Evolutionary conservation across 1,140 invertebrate species (phyloP).

Genomic region (Triops cancriformis): DNA sequence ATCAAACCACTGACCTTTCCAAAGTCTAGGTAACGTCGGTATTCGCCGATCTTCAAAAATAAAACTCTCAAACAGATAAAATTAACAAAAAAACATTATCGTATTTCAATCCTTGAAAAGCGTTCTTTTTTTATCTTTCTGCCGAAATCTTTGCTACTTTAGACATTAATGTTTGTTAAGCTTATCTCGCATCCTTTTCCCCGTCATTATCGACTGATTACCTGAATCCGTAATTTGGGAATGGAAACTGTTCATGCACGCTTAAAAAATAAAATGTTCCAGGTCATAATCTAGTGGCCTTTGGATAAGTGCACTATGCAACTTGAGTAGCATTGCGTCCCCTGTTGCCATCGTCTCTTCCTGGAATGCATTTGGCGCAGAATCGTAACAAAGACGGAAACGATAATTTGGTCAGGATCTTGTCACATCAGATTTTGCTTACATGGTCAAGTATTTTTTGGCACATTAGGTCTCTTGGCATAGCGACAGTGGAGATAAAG

Average conservation of each 20-base stretch:
- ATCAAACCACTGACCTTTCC: neutral
- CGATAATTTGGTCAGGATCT: neutral
- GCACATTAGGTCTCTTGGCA: neutral
- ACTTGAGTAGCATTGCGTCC: too few species aligned
- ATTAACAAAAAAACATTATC: neutral
- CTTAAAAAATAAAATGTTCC: neutral
- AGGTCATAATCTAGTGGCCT: too few species aligned
- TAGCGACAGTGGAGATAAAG: neutral
- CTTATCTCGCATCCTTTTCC: neutral
- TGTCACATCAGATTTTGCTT: constrained; percentile 5
- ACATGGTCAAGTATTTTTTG: constrained; percentile 4
- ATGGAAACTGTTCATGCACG: neutral
- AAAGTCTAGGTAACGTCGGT: neutral
- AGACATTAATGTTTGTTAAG: neutral
- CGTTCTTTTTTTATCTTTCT: too few species aligned
- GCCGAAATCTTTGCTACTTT: too few species aligned
- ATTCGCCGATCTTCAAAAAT: neutral
- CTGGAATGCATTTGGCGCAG: neutral
- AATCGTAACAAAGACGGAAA: neutral
- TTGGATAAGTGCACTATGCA: too few species aligned
- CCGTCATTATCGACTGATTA: neutral
- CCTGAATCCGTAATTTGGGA: neutral
- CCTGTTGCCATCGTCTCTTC: neutral
- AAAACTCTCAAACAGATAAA: neutral
- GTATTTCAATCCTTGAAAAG: too few species aligned